Percentiles rank a stretch among this genome's conserved stretches.
These are phyloP conservation scores for Pachycephala philippinensis DNA, from an alignment of 2,113 vertebrate species.

Conservation along the genomic window DNA sequence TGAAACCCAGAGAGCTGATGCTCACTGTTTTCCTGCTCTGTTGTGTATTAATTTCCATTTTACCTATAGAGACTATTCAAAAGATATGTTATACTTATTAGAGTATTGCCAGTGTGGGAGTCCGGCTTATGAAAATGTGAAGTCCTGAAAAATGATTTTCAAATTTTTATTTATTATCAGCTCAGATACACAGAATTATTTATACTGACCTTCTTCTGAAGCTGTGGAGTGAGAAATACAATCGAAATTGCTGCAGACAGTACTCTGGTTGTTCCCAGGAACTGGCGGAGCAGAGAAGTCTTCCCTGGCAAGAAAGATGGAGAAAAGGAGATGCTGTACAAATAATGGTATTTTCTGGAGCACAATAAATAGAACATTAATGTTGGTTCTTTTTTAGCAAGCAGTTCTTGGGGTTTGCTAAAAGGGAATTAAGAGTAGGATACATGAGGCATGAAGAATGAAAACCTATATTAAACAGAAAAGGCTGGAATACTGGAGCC, in stretches of 20 bases:
- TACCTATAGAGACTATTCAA: background rate
- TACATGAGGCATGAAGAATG: background rate
- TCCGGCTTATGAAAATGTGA: background rate
- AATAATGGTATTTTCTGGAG: background rate
- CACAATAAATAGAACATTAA: background rate
- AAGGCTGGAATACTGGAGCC: background rate
- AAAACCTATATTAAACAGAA: background rate
- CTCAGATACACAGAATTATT: background rate
- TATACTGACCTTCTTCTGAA: background rate
- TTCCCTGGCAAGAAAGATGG: background rate
- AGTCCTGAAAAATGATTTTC: background rate
- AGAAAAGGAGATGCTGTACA: background rate
- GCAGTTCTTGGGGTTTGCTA: background rate
- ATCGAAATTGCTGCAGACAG: background rate
- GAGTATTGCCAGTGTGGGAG: background rate
- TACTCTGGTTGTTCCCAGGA: background rate
- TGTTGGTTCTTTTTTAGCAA: background rate
- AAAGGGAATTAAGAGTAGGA: background rate
- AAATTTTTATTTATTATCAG: background rate
- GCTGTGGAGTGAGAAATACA: background rate
- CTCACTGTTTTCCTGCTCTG: background rate
- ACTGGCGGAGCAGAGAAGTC: background rate
- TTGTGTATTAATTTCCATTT: background rate
- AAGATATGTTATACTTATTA: background rate
- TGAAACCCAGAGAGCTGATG: background rate